phyloP scores from a whole-genome alignment of 2,888 invertebrate genomes.

The Nycteola revayana region DNA sequence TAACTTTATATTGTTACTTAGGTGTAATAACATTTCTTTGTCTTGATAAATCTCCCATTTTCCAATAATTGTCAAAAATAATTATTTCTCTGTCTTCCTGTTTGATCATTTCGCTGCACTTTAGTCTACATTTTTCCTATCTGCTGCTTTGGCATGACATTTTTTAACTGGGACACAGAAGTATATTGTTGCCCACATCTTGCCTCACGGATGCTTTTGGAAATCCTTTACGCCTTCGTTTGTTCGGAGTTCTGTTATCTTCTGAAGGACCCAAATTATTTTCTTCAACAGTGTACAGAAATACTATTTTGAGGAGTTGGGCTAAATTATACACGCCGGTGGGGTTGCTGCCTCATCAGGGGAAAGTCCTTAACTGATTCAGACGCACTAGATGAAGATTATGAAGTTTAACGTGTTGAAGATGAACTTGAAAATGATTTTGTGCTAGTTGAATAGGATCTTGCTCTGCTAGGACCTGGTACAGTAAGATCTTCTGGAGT shows the following conservation, averaged over 20 bases:
- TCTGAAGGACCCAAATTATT: conserved; percentile 1
- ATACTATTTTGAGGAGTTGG: conserved; percentile 8
- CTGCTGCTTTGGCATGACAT: conserved; percentile 11
- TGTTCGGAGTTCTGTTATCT: conserved; percentile 4
- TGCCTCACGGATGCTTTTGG: conserved; percentile 2
- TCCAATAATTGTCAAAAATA: conserved; percentile 12
- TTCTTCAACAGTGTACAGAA: conserved; percentile 6
- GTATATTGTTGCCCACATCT: conserved; percentile 9
- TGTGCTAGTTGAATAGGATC: conserved; percentile 14
- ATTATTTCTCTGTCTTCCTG: conserved; percentile 19
- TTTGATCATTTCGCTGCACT: conserved; percentile 23
- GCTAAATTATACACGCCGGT: conserved; percentile 14
- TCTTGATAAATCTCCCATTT: conserved; percentile 11
- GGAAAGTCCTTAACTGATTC: conserved; percentile 14
- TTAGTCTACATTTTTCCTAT: conserved; percentile 18
- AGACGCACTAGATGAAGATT: conserved; percentile 12
- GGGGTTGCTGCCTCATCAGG: conserved; percentile 14
- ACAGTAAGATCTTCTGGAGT: conserved; percentile 4
- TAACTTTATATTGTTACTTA: conserved; percentile 15
- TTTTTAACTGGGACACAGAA: conserved; percentile 6
- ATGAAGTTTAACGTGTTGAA: conserved; percentile 10
- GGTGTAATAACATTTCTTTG: conserved; percentile 12
- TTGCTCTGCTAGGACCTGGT: conserved; percentile 14
- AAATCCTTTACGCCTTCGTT: conserved; percentile 12
- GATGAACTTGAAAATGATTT: conserved; percentile 13